phyloP scores from a whole-genome alignment of 1,140 invertebrate genomes.

The Ectropis grisescens region DNA sequence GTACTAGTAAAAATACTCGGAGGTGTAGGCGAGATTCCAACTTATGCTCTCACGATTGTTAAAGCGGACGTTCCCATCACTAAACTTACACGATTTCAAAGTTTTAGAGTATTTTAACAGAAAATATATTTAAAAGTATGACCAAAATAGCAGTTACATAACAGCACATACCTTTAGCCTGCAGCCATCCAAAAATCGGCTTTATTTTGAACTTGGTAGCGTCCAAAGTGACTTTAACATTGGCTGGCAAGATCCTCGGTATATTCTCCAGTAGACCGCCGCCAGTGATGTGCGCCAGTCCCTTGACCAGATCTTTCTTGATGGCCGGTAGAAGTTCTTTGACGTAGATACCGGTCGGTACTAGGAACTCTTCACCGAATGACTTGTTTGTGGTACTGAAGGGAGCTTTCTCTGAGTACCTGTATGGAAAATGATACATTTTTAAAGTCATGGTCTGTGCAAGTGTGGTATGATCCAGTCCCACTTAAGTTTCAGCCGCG shows the following conservation, averaged over 20 bases:
- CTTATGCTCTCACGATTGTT: no score
- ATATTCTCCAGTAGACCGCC: slow-evolving; percentile 95
- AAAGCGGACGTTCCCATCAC: no score
- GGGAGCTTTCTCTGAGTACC: slow-evolving; percentile 79
- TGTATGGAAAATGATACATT: slow-evolving; percentile 12
- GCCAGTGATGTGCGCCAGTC: slow-evolving; percentile 94
- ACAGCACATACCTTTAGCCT: slow-evolving; percentile 74
- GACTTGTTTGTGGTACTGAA: slow-evolving; percentile 74
- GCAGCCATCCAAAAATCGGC: slow-evolving; percentile 76
- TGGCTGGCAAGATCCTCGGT: slow-evolving; percentile 80
- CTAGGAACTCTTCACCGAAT: slow-evolving; percentile 86
- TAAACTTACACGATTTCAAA: no score
- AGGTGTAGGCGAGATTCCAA: no score
- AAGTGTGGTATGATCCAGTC: no score
- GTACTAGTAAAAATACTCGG: no score
- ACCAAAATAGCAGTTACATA: no score
- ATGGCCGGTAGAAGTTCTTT: slow-evolving; percentile 83
- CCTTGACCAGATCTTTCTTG: slow-evolving; percentile 82
- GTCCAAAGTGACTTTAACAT: slow-evolving; percentile 77
- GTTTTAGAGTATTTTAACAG: no score
- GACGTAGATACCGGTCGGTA: slow-evolving; percentile 93
- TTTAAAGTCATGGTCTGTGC: no score
- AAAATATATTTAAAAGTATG: no score
- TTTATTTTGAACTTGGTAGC: slow-evolving; percentile 82
- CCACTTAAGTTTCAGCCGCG: no score